A percentile compares a stretch with the other conserved stretches of the same genome.
phyloP scores from a whole-genome alignment of 2,888 invertebrate species.

The Mimachlamys varia region DNA sequence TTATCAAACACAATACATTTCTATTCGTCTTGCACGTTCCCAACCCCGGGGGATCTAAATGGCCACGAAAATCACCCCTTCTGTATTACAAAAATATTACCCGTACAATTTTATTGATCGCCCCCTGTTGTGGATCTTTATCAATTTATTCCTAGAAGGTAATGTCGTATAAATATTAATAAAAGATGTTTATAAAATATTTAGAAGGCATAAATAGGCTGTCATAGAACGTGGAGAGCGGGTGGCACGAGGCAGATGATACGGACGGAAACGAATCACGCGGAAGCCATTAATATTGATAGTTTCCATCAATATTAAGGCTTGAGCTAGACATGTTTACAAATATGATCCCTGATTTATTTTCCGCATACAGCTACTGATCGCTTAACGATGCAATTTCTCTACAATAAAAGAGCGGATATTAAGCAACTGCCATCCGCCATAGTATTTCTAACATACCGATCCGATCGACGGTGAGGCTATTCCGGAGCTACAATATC shows the following conservation, averaged over 20 bases:
- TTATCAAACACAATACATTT: slow-evolving; percentile 18
- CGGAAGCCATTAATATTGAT: slow-evolving; percentile 45
- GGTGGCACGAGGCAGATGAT: slow-evolving; percentile 32
- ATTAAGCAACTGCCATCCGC: slow-evolving; percentile 22
- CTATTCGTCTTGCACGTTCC: slow-evolving; percentile 34
- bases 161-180: slow-evolving; percentile 36
- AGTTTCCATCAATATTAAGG: slow-evolving; percentile 42
- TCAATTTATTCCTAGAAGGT: slow-evolving; percentile 36
- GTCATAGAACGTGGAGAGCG: slow-evolving; percentile 19
- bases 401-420: slow-evolving; percentile 30
- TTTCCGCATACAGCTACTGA: slow-evolving; percentile 26
- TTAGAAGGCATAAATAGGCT: slow-evolving; percentile 31
- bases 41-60: slow-evolving; percentile 23
- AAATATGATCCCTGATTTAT: slow-evolving; percentile 46
- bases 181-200: slow-evolving; percentile 34
- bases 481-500: slow-evolving; percentile 8
- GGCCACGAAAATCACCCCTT: slow-evolving; percentile 8
- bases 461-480: not conserved
- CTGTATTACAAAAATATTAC: slow-evolving; percentile 36
- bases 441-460: slow-evolving; percentile 22
- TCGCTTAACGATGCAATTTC: slow-evolving; percentile 28
- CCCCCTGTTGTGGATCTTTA: slow-evolving; percentile 31
- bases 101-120: slow-evolving; percentile 36
- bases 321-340: slow-evolving; percentile 47
- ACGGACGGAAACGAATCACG: not conserved